Evolutionary conservation across 1,140 invertebrate species (phyloP).

Genomic region (Pinna nobilis): DNA sequence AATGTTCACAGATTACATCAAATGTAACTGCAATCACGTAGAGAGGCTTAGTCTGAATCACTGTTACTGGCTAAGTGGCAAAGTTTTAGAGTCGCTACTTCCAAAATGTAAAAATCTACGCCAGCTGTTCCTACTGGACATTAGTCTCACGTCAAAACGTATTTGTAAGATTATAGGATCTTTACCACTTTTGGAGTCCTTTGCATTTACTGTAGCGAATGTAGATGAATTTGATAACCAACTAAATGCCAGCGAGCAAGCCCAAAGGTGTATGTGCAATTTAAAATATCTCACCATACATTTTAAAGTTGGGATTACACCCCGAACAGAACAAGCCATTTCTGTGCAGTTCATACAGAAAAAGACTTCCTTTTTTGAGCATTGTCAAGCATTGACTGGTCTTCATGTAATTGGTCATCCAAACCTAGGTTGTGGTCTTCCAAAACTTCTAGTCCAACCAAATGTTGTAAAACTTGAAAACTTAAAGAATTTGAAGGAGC

Average conservation of each 20-base stretch:
- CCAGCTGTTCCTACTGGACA: constrained; percentile 27
- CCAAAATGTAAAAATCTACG: constrained; percentile 32
- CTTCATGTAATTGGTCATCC: constrained; percentile 44
- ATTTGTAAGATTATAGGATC: constrained; percentile 38
- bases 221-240: constrained; percentile 45
- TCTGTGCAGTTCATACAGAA: constrained; percentile 45
- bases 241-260: constrained; percentile 17
- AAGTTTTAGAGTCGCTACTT: constrained; percentile 16
- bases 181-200: constrained; percentile 28
- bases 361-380: constrained; percentile 42
- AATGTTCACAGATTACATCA: constrained; percentile 20
- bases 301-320: constrained; percentile 38
- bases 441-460: constrained; percentile 37
- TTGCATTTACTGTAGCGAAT: constrained; percentile 39
- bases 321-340: constrained; percentile 33
- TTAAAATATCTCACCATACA: constrained; percentile 43
- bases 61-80: constrained; percentile 37
- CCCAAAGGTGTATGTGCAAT: constrained; percentile 34
- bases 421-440: constrained; percentile 41
- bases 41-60: constrained; percentile 38
- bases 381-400: constrained; percentile 27
- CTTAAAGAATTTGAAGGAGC: constrained; percentile 53
- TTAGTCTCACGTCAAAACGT: constrained; percentile 35
- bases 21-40: constrained; percentile 12
- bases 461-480: constrained; percentile 57